Evolutionary conservation across 1,140 invertebrate species (phyloP), one percentile per base, ranked within the genome.

Genomic region (Drosophila sproati): DNA sequence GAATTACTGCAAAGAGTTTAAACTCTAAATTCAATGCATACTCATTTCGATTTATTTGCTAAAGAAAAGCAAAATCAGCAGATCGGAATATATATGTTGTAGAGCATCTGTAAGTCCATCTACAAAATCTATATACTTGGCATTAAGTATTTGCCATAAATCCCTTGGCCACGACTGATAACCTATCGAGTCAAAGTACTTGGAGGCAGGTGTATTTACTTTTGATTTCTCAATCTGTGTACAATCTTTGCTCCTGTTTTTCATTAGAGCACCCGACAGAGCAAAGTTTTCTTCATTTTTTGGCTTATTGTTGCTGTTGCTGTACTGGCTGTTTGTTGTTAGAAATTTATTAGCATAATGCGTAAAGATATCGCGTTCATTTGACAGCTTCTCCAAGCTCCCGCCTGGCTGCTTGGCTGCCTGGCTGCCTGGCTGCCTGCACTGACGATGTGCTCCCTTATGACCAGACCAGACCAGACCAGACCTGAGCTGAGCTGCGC

Each of bases 321-420:
- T 43, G 7, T 35, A 52, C 20, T 20, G 20, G 39, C 6, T 8
- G 4, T 29, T 48, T 48, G 34, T 71, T 64, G 34, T 41, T 74
- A 72, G 62, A 70, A 88, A 87, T 87, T 88, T 87, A 87, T 87
- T 87, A 87, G 82, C 82, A 87, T 87, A 87, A 87, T 88, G 82
- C 81, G 80, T 67, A 88, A 82, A 87, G 80, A 88, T 88, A 88
- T 87, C 74, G 82, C 79, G 77, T 83, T 88, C 77, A 87, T 86
- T 87, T 86, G 82, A 87, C 79, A 86, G 85, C 78, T 86, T 87
- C 79, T 77, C 62, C 78, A 60, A 62, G 63, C 63, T 78, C 45
- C 48, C 59, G 82, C 60, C 61, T 54, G 67, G 45, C 80, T 70
- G 74, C 64, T 2, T 34, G 3, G 34, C 34, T 34, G 82, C 60